Base-by-base conservation (phyloP, 2,888 invertebrate species). In the Calliopum simillimum region DNA sequence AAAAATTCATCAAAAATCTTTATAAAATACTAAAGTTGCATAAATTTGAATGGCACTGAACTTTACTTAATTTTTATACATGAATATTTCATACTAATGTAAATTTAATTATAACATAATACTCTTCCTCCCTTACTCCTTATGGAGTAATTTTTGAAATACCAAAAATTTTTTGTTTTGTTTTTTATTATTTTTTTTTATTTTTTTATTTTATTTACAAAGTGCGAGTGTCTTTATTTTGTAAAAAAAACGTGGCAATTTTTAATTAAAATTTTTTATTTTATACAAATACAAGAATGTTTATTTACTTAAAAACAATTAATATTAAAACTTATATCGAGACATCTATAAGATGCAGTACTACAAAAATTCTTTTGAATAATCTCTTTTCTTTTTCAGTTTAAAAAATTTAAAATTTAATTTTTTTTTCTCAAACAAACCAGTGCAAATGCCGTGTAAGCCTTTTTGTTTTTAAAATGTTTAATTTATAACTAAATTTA, bases 31-130 rank as follows among this genome's bases (percentile, higher is more conserved):
- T 58, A 59, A 53, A 64, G 21, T 41, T 49, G 67, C 80, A 77
- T 79, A 78, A 73, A 79, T 77, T 74, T 78, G 73, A 75, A 84
- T 79, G 84, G 84, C 84, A 84, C 84, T 84, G 83, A 82, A 82
- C 80, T 79, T 80, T 85, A 84, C 85, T 85, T 84, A 84, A 84
- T 81, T 83, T 80, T 78, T 78, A 69, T 72, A 69, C 69, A 71
- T 72, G 67, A 16, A 61, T n/a, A n/a, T 23, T 62, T 62, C 61
- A 43, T 59, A 51, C 56, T 62, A 63, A 61, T 56, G 51, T 59
- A 74, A 74, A 61, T 47, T 63, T 56, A 75, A 75, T 44, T 70
- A 33, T 63, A 72, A 43, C 49, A 44, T 43, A 74, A 72, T 55
- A 73, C 72, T 70, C 67, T 62, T 68, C 69, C 74, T 79, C 76